phyloP scores from a whole-genome alignment of 2,888 invertebrate species.

The Leptinotarsa tumamoca region DNA sequence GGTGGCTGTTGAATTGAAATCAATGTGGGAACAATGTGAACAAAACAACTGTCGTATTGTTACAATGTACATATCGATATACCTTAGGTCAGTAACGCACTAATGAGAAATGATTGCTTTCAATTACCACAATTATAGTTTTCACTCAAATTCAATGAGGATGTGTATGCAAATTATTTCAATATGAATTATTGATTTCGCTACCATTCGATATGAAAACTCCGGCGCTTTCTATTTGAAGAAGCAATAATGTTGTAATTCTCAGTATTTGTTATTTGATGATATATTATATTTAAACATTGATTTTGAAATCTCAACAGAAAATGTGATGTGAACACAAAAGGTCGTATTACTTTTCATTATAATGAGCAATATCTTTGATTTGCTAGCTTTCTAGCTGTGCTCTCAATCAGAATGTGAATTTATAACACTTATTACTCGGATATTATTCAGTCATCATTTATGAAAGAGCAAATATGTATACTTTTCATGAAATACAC shows the following conservation, averaged over 20 bases:
- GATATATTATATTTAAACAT: not conserved
- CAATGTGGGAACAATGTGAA: not conserved
- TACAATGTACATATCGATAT: constrained; percentile 1
- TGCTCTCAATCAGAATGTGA: no score
- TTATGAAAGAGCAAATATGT: no score
- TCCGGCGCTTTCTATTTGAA: constrained; percentile 26
- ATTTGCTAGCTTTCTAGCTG: no score
- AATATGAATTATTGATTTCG: constrained; percentile 14
- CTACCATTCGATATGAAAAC: constrained; percentile 22
- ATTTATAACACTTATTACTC: no score
- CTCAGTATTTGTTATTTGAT: constrained; percentile 5
- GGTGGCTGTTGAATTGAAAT: no score
- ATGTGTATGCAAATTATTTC: constrained; percentile 20
- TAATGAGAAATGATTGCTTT: not conserved
- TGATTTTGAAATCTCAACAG: not conserved
- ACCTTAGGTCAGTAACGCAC: not conserved
- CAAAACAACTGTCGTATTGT: not conserved
- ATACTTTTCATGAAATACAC: no score
- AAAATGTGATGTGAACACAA: not conserved
- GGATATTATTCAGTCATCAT: no score
- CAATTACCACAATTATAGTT: constrained; percentile 6
- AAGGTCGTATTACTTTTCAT: no score
- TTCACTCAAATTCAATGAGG: not conserved
- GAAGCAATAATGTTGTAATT: constrained; percentile 24
- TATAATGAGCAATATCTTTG: no score